A percentile compares a stretch with the other conserved stretches of the same genome.
Evolutionary conservation across 2,113 vertebrate genomes (phyloP).

Genomic region (Xyliphius kryptos): DNA sequence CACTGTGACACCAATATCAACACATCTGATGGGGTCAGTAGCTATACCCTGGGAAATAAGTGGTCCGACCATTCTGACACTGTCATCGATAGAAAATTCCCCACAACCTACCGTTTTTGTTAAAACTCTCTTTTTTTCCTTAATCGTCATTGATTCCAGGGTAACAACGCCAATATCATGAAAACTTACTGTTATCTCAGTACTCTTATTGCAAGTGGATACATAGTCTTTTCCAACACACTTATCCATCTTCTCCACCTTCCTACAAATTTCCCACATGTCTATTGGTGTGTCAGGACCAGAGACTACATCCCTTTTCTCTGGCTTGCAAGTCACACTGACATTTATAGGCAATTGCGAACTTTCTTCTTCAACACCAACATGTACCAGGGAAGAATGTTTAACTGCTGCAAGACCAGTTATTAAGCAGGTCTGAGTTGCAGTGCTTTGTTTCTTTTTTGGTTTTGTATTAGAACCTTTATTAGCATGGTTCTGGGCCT

Average conservation of each 20-base stretch:
- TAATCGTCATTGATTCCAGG: not conserved
- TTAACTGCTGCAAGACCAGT: constrained; percentile 72
- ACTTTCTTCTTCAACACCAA: not conserved
- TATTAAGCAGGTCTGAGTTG: constrained; percentile 60
- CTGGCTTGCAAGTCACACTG: constrained; percentile 65
- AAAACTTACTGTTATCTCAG: constrained; percentile 56
- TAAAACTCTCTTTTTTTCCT: constrained; percentile 13
- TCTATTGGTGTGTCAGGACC: constrained; percentile 76
- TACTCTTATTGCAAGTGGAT: constrained; percentile 57
- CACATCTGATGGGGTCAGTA: constrained; percentile 57
- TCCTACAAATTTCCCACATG: constrained; percentile 59
- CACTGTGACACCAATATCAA: constrained; percentile 67
- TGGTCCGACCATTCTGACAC: constrained; percentile 56
- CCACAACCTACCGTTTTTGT: constrained; percentile 72
- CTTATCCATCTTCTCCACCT: constrained; percentile 66
- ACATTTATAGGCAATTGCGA: constrained; percentile 41
- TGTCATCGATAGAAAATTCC: constrained; percentile 68
- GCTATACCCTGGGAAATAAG: constrained; percentile 55
- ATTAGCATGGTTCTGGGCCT: constrained; percentile 68
- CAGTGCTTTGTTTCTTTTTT: constrained; percentile 50
- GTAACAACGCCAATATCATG: constrained; percentile 70
- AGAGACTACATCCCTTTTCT: constrained; percentile 35
- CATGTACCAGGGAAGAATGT: constrained; percentile 60
- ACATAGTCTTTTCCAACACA: constrained; percentile 52
- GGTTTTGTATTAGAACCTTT: constrained; percentile 71